Evolutionary conservation across 2,797 vertebrate genomes (phyloP).

Genomic region (Triplophysa yarkandensis): DNA sequence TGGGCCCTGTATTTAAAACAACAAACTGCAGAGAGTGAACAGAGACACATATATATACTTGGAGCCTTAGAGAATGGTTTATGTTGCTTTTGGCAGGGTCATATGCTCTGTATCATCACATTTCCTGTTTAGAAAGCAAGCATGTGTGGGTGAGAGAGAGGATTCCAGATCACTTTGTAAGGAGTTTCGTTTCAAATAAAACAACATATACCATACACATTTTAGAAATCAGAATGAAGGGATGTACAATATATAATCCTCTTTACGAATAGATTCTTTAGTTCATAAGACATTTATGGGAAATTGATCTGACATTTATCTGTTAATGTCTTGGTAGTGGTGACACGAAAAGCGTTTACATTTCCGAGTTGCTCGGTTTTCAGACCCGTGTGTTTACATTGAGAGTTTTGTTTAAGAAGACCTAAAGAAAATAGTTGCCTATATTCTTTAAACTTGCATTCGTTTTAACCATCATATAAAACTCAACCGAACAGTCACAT

Average conservation of each 20-base stretch:
- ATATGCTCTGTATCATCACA: slow-evolving; percentile 48
- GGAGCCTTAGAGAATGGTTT: slow-evolving; percentile 50
- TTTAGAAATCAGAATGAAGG: too few relatives aligned
- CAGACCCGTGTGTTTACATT: too few relatives aligned
- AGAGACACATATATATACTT: slow-evolving; percentile 13
- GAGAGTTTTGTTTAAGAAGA: too few relatives aligned
- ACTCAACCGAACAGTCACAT: too few relatives aligned
- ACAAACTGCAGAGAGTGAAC: slow-evolving; percentile 27
- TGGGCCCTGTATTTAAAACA: slow-evolving; percentile 34
- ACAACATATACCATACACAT: neutral
- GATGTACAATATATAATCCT: too few relatives aligned
- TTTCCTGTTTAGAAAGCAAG: slow-evolving; percentile 57
- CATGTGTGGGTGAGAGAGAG: slow-evolving; percentile 3
- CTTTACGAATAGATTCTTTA: too few relatives aligned
- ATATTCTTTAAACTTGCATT: neutral
- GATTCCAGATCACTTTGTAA: neutral
- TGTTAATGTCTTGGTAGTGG: too few relatives aligned
- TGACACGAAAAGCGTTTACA: too few relatives aligned
- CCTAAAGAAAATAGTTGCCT: too few relatives aligned
- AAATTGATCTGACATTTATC: too few relatives aligned
- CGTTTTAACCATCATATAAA: neutral
- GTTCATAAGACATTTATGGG: too few relatives aligned
- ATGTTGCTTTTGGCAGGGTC: slow-evolving; percentile 50
- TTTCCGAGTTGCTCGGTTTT: too few relatives aligned
- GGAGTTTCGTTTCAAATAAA: neutral